phyloP scores from a whole-genome alignment of 2,113 vertebrate genomes.

The Pungitius pungitius region DNA sequence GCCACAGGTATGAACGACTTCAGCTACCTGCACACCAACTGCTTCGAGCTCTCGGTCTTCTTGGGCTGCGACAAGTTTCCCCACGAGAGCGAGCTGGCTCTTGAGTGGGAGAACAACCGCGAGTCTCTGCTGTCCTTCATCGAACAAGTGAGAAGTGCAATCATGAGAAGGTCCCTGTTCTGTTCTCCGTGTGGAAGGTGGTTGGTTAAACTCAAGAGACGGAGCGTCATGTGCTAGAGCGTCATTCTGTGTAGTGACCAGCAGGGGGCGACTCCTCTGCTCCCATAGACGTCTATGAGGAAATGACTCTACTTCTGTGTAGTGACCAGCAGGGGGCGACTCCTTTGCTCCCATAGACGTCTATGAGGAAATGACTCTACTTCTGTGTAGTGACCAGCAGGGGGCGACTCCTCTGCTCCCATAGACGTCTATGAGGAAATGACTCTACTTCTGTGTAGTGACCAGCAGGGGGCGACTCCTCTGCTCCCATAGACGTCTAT shows the following conservation, averaged over 20 bases:
- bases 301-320: too few species aligned
- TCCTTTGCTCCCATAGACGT: neutral
- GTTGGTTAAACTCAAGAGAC: neutral
- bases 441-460: neutral
- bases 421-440: too few species aligned
- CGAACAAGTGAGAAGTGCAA: slow-evolving; percentile 84
- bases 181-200: neutral
- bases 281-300: neutral
- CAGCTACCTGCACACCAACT: slow-evolving; percentile 97
- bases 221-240: neutral
- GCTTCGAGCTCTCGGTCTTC: slow-evolving; percentile 93
- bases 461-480: neutral
- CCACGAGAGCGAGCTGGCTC: slow-evolving; percentile 88
- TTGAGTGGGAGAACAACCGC: slow-evolving; percentile 96
- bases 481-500: neutral
- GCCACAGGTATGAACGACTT: slow-evolving; percentile 94
- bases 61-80: slow-evolving; percentile 98
- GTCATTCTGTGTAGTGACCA: neutral
- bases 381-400: too few species aligned
- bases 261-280: neutral
- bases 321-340: neutral
- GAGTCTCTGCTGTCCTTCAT: slow-evolving; percentile 93
- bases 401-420: too few species aligned
- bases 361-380: too few species aligned
- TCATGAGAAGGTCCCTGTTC: neutral